Conservation (phyloP, 1,140 invertebrate genomes). For the Coelopa frigida region DNA sequence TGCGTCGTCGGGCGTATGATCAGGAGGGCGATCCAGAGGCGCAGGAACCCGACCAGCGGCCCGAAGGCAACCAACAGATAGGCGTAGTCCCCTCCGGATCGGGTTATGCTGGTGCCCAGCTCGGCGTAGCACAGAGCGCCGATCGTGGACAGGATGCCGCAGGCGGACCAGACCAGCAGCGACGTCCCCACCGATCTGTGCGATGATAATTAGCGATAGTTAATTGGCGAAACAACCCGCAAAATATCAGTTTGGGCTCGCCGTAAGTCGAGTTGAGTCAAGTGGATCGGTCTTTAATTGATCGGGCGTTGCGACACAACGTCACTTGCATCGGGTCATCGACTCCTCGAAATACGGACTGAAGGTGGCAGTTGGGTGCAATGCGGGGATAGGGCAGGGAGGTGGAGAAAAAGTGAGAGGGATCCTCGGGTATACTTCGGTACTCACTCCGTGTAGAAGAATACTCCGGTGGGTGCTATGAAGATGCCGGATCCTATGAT, state of each 20-base stretch:
- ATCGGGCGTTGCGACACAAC: too few species aligned
- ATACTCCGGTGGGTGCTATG: conserved; percentile 69
- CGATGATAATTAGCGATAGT: too few species aligned
- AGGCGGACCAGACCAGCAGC: conserved; percentile 65
- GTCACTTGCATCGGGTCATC: too few species aligned
- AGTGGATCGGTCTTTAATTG: too few species aligned
- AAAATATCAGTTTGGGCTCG: too few species aligned
- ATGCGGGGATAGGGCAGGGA: neutral
- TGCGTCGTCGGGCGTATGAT: conserved; percentile 74
- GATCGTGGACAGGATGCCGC: conserved; percentile 65
- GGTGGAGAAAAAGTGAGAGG: too few species aligned
- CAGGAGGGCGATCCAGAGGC: conserved; percentile 79
- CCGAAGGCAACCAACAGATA: conserved; percentile 84
- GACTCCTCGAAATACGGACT: too few species aligned
- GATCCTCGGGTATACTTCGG: too few species aligned
- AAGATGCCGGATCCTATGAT: conserved; percentile 82
- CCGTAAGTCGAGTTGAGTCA: too few species aligned
- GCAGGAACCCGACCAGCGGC: conserved; percentile 78
- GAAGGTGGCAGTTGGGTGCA: neutral
- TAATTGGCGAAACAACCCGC: too few species aligned
- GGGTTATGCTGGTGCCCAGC: conserved; percentile 70
- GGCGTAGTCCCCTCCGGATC: conserved; percentile 83
- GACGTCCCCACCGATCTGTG: conserved; percentile 60
- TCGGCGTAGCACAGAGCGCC: conserved; percentile 81
- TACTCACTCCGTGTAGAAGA: conserved; percentile 54